Base-by-base conservation (phyloP, 2,797 vertebrate species). In the Ammospiza maritima region DNA sequence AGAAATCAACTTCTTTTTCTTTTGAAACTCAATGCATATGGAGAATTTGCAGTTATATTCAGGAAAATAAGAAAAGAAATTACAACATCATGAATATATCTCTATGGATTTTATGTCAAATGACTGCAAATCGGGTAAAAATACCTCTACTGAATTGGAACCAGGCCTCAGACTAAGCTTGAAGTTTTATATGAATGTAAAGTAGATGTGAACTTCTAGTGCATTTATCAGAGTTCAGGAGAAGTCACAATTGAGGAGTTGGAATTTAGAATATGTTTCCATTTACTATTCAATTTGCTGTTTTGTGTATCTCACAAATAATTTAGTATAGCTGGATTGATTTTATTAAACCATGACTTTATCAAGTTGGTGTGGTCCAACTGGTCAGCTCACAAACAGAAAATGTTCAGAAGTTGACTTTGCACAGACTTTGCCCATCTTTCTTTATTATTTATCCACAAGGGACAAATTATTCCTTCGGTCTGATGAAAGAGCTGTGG, bases 261-360 rank as follows among this genome's bases (percentile, higher is more conserved):
- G 38, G 72, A 58, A 79, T 70, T 91, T 64, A 64, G 48, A 85
- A 12, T 71, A 70, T 32, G 19, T 88, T 86, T 91, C 32, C n/a
- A n/a, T 83, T 65, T 75, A 32, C 29, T 69, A 11, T 65, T 90
- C n/a, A 44, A 22, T 67, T 89, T 84, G 5, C 14, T 91, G 19
- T 17, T 92, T 62, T 76, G 6, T 67, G 19, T 56, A 15, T 53
- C 17, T 85, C 47, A 48, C n/a, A 67, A 64, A 74, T 58, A 27
- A 62, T 71, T 88, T 84, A 40, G 22, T 51, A 25, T 5, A 85
- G 32, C 34, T 73, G 14, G 17, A 47, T 22, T 70, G 47, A 69
- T 66, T 84, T 91, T 82, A 82, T 86, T 79, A 88, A 95, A 42
- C 60, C 25, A 42, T 67, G 42, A 44, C 27, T 95, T 90, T 85